These are phyloP conservation scores for Acridotheres tristis DNA, from an alignment of 2,797 vertebrate species.

Conservation along the genomic window DNA sequence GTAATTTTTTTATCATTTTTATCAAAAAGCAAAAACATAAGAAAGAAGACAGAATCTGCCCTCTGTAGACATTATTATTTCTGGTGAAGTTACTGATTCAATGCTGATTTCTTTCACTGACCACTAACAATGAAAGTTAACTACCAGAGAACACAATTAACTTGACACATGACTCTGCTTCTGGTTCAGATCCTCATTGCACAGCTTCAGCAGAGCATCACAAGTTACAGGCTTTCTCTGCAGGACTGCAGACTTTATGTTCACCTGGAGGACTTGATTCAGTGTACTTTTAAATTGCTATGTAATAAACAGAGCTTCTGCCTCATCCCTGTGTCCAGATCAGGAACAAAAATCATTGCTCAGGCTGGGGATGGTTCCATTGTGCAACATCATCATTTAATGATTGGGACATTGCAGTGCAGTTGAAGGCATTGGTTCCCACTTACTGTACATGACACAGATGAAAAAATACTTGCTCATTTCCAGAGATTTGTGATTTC, in stretches of 20 bases:
- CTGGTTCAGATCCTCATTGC: not conserved
- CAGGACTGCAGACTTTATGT: not conserved
- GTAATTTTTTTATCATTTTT: not conserved
- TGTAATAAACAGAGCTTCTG: not conserved
- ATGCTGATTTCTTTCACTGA: not conserved
- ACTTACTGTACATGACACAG: not conserved
- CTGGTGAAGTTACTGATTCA: not conserved
- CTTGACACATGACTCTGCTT: not conserved
- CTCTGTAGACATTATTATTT: not conserved
- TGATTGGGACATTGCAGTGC: not conserved
- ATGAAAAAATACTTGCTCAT: not conserved
- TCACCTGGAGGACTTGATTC: not conserved
- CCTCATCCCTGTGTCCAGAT: not conserved
- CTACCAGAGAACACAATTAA: not conserved
- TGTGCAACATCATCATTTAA: not conserved
- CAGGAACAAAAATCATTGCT: not conserved
- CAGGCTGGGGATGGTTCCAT: not conserved
- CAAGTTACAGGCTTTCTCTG: not conserved
- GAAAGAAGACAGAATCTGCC: not conserved
- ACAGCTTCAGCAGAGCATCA: not conserved
- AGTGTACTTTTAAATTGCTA: not conserved
- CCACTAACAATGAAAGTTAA: not conserved
- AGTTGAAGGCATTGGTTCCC: not conserved
- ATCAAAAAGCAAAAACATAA: not conserved
- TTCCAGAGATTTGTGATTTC: not conserved